A percentile compares a stretch with the other conserved stretches of the same genome.
Evolutionary conservation across 2,797 vertebrate genomes (phyloP).

Genomic region (Amblyopsis hoosieri): DNA sequence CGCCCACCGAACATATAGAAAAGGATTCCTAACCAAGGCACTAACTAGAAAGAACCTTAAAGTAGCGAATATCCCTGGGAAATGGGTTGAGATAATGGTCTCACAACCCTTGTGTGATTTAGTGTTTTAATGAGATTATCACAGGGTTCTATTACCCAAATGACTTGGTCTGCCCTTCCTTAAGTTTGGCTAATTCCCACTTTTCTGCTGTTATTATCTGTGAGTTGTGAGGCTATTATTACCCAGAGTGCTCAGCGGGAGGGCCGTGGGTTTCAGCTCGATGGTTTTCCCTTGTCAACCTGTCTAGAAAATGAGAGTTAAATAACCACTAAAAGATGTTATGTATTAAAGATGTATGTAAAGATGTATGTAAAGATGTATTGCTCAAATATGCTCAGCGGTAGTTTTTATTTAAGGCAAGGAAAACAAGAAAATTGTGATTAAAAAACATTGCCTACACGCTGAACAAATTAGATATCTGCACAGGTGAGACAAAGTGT

Average conservation of each 20-base stretch:
- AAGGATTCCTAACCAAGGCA: constrained; percentile 43
- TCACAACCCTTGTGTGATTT: constrained; percentile 29
- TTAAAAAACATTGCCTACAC: not conserved
- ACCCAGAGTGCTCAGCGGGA: constrained; percentile 38
- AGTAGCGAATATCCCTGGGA: constrained; percentile 47
- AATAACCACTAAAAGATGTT: constrained; percentile 3
- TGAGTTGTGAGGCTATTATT: constrained; percentile 38
- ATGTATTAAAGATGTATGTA: too few relatives aligned
- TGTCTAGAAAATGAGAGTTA: constrained; percentile 1
- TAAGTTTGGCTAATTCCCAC: constrained; percentile 51
- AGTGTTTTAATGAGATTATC: constrained; percentile 58
- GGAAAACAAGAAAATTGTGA: not conserved
- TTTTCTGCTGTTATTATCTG: constrained; percentile 41
- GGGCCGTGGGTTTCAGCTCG: constrained; percentile 17
- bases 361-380: too few relatives aligned
- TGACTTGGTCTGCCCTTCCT: constrained; percentile 42
- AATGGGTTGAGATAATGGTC: constrained; percentile 41
- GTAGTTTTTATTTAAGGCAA: not conserved
- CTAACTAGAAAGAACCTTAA: constrained; percentile 52
- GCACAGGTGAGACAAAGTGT: too few relatives aligned
- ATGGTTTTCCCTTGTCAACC: constrained; percentile 20
- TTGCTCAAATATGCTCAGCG: not conserved
- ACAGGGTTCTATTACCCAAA: constrained; percentile 50
- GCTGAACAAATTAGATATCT: not conserved
- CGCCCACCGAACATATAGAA: constrained; percentile 23